Conservation (phyloP, 2,888 invertebrate species). For the Leptopilina syphax region DNA sequence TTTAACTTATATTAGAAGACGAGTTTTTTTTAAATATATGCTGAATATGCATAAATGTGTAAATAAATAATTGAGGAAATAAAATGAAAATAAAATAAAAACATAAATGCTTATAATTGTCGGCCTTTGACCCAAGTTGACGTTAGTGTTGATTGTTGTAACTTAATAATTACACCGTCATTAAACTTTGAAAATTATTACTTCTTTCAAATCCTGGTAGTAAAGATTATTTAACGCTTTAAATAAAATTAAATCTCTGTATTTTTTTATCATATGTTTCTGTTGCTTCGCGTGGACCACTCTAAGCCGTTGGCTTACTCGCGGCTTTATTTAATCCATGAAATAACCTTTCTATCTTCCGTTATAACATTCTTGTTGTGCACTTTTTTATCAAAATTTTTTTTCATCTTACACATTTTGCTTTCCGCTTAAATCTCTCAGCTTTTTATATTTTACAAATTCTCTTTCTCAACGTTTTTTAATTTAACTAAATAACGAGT, state of each 20-base stretch:
- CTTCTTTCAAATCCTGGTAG: too few species aligned
- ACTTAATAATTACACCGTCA: too few species aligned
- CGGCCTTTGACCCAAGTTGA: too few species aligned
- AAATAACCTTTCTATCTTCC: constrained; percentile 19
- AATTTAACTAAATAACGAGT: neutral
- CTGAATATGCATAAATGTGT: too few species aligned
- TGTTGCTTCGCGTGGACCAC: neutral
- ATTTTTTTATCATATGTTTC: neutral
- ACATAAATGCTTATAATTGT: too few species aligned
- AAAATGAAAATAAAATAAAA: too few species aligned
- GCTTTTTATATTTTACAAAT: constrained; percentile 18
- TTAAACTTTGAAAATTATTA: too few species aligned
- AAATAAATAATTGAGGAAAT: too few species aligned
- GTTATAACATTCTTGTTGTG: neutral
- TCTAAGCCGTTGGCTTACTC: constrained; percentile 1
- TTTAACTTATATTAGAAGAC: too few species aligned
- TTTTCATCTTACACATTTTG: neutral
- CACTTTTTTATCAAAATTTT: neutral
- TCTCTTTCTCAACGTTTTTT: neutral
- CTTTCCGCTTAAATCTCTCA: neutral
- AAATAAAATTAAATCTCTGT: neutral
- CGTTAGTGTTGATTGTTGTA: too few species aligned
- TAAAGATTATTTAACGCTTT: neutral
- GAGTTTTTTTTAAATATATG: too few species aligned
- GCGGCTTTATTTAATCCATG: constrained; percentile 30